phyloP scores from a whole-genome alignment of 2,888 invertebrate species.

The Hirtodrosophila trivittata region DNA sequence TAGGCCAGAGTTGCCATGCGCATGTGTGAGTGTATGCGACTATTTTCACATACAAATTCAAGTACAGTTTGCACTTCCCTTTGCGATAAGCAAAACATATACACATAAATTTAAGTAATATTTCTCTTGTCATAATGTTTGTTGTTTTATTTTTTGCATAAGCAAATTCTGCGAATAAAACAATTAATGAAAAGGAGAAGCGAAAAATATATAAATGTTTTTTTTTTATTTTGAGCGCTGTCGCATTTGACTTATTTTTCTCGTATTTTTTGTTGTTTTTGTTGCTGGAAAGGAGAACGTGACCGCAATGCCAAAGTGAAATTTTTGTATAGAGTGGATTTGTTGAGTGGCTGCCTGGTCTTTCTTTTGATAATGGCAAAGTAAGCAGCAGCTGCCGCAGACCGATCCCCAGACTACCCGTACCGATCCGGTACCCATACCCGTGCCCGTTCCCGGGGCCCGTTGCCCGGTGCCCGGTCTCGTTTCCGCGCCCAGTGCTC shows the following conservation, averaged over 20 bases:
- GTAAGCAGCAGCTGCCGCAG: conserved; percentile 8
- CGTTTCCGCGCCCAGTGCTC: conserved; percentile 46
- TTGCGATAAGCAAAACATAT: conserved; percentile 41
- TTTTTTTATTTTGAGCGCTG: conserved; percentile 35
- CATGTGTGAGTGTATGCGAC: conserved; percentile 8
- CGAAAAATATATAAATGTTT: conserved; percentile 32
- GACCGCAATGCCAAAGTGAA: conserved; percentile 71
- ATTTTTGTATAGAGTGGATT: conserved; percentile 49
- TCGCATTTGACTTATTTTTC: conserved; percentile 31
- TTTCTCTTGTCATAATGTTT: conserved; percentile 23
- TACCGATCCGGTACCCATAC: background rate
- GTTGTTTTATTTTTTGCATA: conserved; percentile 46
- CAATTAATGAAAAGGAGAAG: conserved; percentile 66
- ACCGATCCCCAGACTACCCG: conserved; percentile 1
- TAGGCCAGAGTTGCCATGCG: conserved; percentile 30
- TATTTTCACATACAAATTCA: background rate
- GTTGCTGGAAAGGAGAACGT: conserved; percentile 66
- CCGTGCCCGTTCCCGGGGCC: conserved; percentile 2
- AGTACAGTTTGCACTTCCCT: conserved; percentile 58
- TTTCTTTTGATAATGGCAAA: conserved; percentile 37
- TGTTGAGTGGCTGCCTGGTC: conserved; percentile 30
- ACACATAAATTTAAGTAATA: conserved; percentile 35
- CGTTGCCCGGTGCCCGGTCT: conserved; percentile 24
- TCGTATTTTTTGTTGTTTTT: conserved; percentile 22
- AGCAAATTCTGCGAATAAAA: conserved; percentile 68